A percentile compares a stretch with the other conserved stretches of the same genome.
phyloP scores from a whole-genome alignment of 2,888 invertebrate genomes.

The Andrena dorsata region DNA sequence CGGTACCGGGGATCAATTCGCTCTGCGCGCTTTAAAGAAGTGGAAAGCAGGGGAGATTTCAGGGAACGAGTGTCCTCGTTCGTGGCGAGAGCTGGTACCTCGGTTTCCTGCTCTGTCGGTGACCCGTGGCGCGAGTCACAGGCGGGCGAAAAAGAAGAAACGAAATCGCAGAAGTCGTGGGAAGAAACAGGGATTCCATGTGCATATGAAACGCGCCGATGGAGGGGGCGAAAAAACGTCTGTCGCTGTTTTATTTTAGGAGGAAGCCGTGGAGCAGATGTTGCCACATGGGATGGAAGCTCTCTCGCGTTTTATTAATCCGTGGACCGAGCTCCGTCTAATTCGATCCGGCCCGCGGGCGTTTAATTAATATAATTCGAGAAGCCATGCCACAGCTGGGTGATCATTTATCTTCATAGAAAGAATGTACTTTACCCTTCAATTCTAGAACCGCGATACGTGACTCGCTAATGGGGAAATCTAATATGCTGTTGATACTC shows the following conservation, averaged over 20 bases:
- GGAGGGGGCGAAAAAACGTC: conserved; percentile 12
- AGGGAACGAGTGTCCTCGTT: conserved; percentile 49
- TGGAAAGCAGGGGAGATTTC: conserved; percentile 25
- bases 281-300: conserved; percentile 15
- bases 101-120: conserved; percentile 5
- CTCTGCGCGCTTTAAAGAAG: conserved; percentile 26
- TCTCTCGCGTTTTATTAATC: conserved; percentile 28
- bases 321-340: neutral
- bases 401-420: neutral
- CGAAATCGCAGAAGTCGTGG: conserved; percentile 18
- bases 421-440: neutral
- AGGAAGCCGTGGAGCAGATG: conserved; percentile 22
- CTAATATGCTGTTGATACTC: no score
- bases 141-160: neutral
- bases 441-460: neutral
- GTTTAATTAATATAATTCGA: neutral
- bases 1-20: conserved; percentile 8
- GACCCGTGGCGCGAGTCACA: neutral
- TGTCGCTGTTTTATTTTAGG: conserved; percentile 38
- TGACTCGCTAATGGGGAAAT: no score
- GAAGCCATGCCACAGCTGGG: neutral
- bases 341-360: neutral
- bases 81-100: conserved; percentile 39
- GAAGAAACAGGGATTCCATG: conserved; percentile 13
- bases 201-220: conserved; percentile 36